A percentile compares a stretch with the other conserved stretches of the same genome.
Conservation (phyloP, 2,888 invertebrate genomes). For the Silvanus unidentatus region DNA sequence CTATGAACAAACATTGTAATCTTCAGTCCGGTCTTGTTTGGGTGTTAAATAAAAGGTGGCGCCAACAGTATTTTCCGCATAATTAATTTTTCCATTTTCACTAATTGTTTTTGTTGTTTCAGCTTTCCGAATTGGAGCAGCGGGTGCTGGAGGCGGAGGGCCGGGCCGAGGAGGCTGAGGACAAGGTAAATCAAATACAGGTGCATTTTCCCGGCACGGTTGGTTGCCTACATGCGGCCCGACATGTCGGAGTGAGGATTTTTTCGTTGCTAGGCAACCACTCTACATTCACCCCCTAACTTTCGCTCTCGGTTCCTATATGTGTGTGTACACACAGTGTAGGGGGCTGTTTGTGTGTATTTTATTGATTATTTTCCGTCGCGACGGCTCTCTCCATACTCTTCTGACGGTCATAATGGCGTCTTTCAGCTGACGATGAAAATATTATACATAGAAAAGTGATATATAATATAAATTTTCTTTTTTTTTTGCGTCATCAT, state of each 20-base stretch:
- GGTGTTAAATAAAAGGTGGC: neutral
- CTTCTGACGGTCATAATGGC: slow-evolving; percentile 37
- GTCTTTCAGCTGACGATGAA: slow-evolving; percentile 46
- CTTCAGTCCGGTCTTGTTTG: too few species aligned
- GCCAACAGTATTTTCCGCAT: neutral
- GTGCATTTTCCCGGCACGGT: neutral
- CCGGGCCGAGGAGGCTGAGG: slow-evolving; percentile 88
- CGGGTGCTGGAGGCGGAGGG: slow-evolving; percentile 89
- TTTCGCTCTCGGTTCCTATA: slow-evolving; percentile 42
- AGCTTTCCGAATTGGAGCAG: slow-evolving; percentile 92
- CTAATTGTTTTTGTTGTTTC: slow-evolving; percentile 49
- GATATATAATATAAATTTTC: too few species aligned
- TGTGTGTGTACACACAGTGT: too few species aligned
- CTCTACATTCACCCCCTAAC: slow-evolving; percentile 30
- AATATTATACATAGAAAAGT: slow-evolving; percentile 10
- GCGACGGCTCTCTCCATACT: slow-evolving; percentile 37
- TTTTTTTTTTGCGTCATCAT: too few species aligned
- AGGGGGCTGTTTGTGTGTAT: too few species aligned
- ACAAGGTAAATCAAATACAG: slow-evolving; percentile 64
- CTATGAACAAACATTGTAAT: too few species aligned
- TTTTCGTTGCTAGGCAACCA: slow-evolving; percentile 40
- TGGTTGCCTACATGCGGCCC: slow-evolving; percentile 6
- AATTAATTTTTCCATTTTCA: slow-evolving; percentile 3
- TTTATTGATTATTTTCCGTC: slow-evolving; percentile 48
- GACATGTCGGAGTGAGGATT: neutral